Evolutionary conservation across 1,140 invertebrate species (phyloP), one percentile per base, ranked within the genome.

Genomic region (Meteorus sp.): DNA sequence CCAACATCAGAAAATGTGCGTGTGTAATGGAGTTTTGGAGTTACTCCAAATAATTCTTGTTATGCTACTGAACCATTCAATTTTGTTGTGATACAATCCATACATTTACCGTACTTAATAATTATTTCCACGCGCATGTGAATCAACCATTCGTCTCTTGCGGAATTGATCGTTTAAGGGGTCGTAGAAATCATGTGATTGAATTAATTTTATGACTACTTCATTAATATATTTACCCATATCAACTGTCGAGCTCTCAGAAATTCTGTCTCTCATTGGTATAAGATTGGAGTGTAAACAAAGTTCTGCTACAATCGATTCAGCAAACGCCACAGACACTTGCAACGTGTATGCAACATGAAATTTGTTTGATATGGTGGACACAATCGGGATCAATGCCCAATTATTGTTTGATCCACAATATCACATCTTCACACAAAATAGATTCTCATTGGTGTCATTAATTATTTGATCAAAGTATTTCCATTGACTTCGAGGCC

Each of bases 221-320:
- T 8, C 6, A 23, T 17, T 5, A 19, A 44, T 39, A 39, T 20
- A 44, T 20, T 19, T 2, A 44, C 41, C 13, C 15, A 44, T 7
- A 44, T 44, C 19, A 5, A 44, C 22, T 44, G 5, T 17, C 3
- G 7, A 11, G 17, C 22, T 44, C 41, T 7, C 22, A 7, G 17
- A 9, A 20, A 8, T 44, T 15, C 8, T 23, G n/a, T 25, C 9
- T 48, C 17, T 27, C 22, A 48, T 48, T 25, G 23, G 45, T 48
- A 44, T 17, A 44, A 4, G 9, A 19, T 19, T 13, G 45, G 7
- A 25, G n/a, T 48, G 45, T 23, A 22, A n/a, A 4, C 3, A 48
- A 25, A n/a, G n/a, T n/a, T n/a, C n/a, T n/a, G n/a, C n/a, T n/a
- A n/a, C 45, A 23, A 48, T 48, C 45, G 45, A 48, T 48, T 17